Percentiles rank a stretch among this genome's conserved stretches.
Conservation (phyloP, 23 tunicate genomes). For the Halocynthia aurantium region DNA sequence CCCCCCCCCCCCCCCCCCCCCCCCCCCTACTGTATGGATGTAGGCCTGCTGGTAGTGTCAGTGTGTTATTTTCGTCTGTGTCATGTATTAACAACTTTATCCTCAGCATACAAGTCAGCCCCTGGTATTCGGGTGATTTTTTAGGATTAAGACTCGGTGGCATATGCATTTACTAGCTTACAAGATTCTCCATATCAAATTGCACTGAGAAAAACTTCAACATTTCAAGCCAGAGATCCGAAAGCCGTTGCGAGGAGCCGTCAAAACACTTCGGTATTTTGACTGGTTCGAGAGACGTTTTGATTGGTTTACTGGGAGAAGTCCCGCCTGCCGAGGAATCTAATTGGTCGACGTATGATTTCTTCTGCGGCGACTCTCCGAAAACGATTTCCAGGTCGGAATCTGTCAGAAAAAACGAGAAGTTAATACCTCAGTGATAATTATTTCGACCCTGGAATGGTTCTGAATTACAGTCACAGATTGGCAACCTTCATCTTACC, state of each 20-base stretch:
- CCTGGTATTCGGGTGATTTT: no score
- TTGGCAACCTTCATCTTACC: neutral
- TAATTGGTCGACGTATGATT: no score
- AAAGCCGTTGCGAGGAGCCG: conserved; percentile 17
- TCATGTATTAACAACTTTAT: no score
- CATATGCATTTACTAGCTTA: neutral
- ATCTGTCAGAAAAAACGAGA: neutral
- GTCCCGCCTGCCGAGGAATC: neutral
- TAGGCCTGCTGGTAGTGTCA: no score
- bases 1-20: no score
- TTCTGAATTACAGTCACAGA: neutral
- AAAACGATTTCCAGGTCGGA: conserved; percentile 9
- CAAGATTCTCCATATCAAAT: conserved; percentile 64
- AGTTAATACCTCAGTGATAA: neutral
- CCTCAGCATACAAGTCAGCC: no score
- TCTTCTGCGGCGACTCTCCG: neutral
- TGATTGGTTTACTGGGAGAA: no score
- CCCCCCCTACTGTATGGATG: no score
- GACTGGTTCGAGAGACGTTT: conserved; percentile 24
- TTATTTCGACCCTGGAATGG: neutral
- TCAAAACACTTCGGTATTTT: conserved; percentile 14
- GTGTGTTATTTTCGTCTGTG: no score
- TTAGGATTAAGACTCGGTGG: no score
- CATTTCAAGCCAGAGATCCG: conserved; percentile 53
- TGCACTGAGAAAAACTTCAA: conserved; percentile 70